Evolutionary conservation across 2,888 invertebrate genomes (phyloP), one percentile per base, ranked within the genome.

Genomic region (Romanomermis culicivorax): DNA sequence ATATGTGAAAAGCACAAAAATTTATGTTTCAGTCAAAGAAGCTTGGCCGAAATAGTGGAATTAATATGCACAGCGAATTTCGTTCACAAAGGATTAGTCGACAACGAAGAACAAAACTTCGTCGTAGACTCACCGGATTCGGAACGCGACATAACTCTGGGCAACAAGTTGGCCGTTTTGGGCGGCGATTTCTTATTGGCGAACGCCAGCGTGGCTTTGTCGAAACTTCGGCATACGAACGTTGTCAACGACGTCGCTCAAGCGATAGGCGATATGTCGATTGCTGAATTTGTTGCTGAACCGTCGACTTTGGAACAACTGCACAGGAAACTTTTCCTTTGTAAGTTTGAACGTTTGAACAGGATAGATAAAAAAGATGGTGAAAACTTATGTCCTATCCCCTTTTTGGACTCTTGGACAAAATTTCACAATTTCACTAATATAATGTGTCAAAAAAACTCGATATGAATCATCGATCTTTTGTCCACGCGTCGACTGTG

Each of bases 51-150:
- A 72, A 84, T 89, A n/a, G 85, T 85, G 0, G 91, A 91, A 75
- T 86, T 91, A 85, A 87, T 91, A 59, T 78, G 88, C 50, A 88
- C 88, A 0, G 85, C 88, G 24, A 83, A 86, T 69, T 74, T 88
- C 58, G 83, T 91, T 17, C 91, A 93, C 72, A 83, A 81, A 68
- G 84, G 78, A 52, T 76, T 89, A 57, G 83, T 88, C 24, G 86
- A 89, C 70, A 78, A 69, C 54, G 57, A 61, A 2, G 70, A 76
- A 57, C 17, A 30, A 14, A 7, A 29, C 14, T 27, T 27, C 4
- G 23, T 29, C 7, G 17, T 42, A 45, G 66, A 68, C 58, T 63
- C 64, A 2, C 57, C 63, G 2, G 57, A 59, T 3, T 73, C 75
- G 50, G 78, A 79, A 36, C 36, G 36, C 50, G 85, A 88, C 67